Evolutionary conservation across 2,888 invertebrate genomes (phyloP), one percentile per base, ranked within the genome.

Genomic region (Sphinx pinastri): DNA sequence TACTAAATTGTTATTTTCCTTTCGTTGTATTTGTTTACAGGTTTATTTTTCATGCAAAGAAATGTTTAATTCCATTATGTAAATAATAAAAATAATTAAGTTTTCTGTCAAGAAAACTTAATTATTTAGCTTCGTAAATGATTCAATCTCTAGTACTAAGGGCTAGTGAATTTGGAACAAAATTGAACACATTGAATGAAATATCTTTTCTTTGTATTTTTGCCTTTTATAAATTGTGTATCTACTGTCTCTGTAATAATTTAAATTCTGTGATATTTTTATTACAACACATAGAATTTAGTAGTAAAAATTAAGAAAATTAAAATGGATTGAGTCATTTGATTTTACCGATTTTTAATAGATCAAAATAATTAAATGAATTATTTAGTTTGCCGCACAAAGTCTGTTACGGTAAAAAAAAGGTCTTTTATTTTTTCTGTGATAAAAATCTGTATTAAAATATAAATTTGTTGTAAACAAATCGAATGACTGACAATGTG

Each of bases 401-500:
- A 38, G 31, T 14, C 57, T 45, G 55, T 52, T 31, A 51, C 49
- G 16, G 16, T 58, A 38, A 52, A 8, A n/a, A 47, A 31, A 59
- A 2, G 14, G 0, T 38, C n/a, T 10, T 38, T 59, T 8, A 47
- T 5, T 67, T 60, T 19, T 68, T 71, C 72, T 74, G 71, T 71
- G 72, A 70, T 68, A 70, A 60, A 51, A 58, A 45, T 31, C 13
- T 58, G 49, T 58, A 68, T 59, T 71, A 60, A 72, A 74, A 66
- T 68, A 67, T 71, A 73, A 71, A 47, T 67, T 25, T 68, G 71
- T 72, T 72, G 45, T 68, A 68, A 70, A 71, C 72, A 70, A 79
- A 76, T 77, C 76, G 74, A 81, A 79, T 72, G 81, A 85, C 83
- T 84, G 83, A 84, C 75, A 76, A 79, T 80, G 76, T 80, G 79